A percentile compares a stretch with the other conserved stretches of the same genome.
phyloP scores from a whole-genome alignment of 2,888 invertebrate species.

The Abrostola tripartita region DNA sequence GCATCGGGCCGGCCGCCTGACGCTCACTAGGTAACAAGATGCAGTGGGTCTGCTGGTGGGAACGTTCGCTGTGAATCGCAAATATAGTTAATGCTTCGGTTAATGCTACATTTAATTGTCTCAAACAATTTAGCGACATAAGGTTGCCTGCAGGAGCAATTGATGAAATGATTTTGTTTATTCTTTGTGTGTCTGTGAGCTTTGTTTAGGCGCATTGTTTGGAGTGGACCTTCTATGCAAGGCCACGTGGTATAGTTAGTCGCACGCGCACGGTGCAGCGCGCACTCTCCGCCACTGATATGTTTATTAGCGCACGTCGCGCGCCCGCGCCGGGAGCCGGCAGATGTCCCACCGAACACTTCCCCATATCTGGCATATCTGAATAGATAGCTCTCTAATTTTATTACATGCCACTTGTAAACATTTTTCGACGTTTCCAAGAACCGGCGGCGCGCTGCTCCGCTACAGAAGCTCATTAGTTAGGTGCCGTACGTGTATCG shows the following conservation, averaged over 20 bases:
- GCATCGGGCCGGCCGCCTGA: slow-evolving; percentile 13
- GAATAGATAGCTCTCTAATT: slow-evolving; percentile 79
- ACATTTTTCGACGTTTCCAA: slow-evolving; percentile 60
- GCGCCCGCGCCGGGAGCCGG: slow-evolving; percentile 57
- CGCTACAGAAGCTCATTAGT: slow-evolving; percentile 50
- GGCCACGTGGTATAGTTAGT: no score
- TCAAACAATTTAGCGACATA: no score
- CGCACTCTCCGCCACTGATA: slow-evolving; percentile 52
- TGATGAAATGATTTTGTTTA: no score
- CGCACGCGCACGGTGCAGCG: slow-evolving; percentile 10
- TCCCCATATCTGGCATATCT: slow-evolving; percentile 75
- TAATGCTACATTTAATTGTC: no score
- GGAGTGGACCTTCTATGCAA: slow-evolving; percentile 13
- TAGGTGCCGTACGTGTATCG: slow-evolving; percentile 40
- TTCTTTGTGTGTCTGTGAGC: no score
- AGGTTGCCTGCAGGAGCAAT: no score
- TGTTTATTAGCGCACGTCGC: slow-evolving; percentile 62
- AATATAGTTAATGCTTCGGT: neutral
- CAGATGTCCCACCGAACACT: slow-evolving; percentile 68
- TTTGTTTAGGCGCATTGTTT: neutral
- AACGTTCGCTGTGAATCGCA: neutral
- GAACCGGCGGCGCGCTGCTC: slow-evolving; percentile 46
- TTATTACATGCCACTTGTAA: slow-evolving; percentile 61
- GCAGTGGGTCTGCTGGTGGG: slow-evolving; percentile 20
- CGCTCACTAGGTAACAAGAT: neutral